phyloP scores from a whole-genome alignment of 2,888 invertebrate genomes.

The Cactoblastis cactorum region DNA sequence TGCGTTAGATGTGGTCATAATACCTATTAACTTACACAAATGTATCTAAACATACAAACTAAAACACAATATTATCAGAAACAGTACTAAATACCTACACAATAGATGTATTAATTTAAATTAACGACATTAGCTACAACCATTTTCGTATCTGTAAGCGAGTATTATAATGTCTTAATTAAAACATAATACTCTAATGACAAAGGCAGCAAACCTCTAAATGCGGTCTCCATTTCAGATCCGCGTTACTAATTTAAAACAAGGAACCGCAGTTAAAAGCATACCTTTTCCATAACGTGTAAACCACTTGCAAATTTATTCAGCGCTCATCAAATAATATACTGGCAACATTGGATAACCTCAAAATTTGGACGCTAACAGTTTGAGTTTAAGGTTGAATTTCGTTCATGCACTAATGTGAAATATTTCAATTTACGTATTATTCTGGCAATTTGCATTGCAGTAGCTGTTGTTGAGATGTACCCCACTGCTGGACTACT shows the following conservation, averaged over 20 bases:
- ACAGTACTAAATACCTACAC: not conserved
- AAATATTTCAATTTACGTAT: constrained; percentile 60
- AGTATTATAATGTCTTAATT: constrained; percentile 5
- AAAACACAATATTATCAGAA: not conserved
- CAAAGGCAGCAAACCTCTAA: constrained; percentile 1
- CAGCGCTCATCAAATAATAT: constrained; percentile 61
- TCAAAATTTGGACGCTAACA: constrained; percentile 29
- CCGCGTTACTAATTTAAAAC: constrained; percentile 47
- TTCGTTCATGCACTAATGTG: constrained; percentile 21
- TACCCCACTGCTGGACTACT: constrained; percentile 27
- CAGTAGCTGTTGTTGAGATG: constrained; percentile 42
- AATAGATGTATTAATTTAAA: not conserved
- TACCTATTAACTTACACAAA: too few species aligned
- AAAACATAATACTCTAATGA: constrained; percentile 10
- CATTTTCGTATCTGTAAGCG: constrained; percentile 1
- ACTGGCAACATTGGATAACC: constrained; percentile 35
- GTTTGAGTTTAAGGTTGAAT: constrained; percentile 29
- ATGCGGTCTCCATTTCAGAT: constrained; percentile 25
- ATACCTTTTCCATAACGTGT: constrained; percentile 56
- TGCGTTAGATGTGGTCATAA: too few species aligned
- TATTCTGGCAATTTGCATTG: constrained; percentile 61
- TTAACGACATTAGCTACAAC: not conserved
- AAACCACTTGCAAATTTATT: constrained; percentile 70
- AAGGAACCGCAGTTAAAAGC: constrained; percentile 57
- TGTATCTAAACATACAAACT: not conserved